These are phyloP conservation scores for Drosophila suzukii DNA, from an alignment of 1,140 invertebrate species.

Conservation along the genomic window DNA sequence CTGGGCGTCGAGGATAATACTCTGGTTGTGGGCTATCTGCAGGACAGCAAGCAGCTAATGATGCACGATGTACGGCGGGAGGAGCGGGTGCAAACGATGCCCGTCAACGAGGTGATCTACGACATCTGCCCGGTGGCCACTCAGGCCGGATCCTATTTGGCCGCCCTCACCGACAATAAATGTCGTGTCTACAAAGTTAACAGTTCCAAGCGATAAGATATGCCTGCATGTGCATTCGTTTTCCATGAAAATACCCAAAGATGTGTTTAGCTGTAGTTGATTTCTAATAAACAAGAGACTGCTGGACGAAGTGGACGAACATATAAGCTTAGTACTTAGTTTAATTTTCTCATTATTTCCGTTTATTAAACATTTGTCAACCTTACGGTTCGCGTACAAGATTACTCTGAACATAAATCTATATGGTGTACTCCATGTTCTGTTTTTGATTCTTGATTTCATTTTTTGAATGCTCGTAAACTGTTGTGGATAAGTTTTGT, in stretches of 20 bases:
- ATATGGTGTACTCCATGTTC: slow-evolving; percentile 14
- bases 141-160: slow-evolving; percentile 85
- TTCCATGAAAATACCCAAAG: slow-evolving; percentile 33
- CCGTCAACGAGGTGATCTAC: slow-evolving; percentile 87
- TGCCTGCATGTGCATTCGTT: background rate
- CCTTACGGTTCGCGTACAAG: slow-evolving; percentile 19
- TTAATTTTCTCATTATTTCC: slow-evolving; percentile 24
- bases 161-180: slow-evolving; percentile 88
- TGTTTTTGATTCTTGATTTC: slow-evolving; percentile 55
- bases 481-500: slow-evolving; percentile 35
- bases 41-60: slow-evolving; percentile 87
- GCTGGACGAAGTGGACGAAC: background rate
- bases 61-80: slow-evolving; percentile 89
- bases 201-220: slow-evolving; percentile 34
- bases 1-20: slow-evolving; percentile 86
- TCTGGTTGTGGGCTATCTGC: slow-evolving; percentile 88
- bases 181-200: slow-evolving; percentile 87
- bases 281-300: slow-evolving; percentile 12
- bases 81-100: slow-evolving; percentile 86
- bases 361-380: slow-evolving; percentile 45
- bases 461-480: slow-evolving; percentile 29
- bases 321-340: slow-evolving; percentile 4
- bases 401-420: slow-evolving; percentile 32
- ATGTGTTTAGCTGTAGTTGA: background rate
- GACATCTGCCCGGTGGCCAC: slow-evolving; percentile 87